Conservation (phyloP, 2,888 invertebrate genomes). For the Coelopa pilipes region DNA sequence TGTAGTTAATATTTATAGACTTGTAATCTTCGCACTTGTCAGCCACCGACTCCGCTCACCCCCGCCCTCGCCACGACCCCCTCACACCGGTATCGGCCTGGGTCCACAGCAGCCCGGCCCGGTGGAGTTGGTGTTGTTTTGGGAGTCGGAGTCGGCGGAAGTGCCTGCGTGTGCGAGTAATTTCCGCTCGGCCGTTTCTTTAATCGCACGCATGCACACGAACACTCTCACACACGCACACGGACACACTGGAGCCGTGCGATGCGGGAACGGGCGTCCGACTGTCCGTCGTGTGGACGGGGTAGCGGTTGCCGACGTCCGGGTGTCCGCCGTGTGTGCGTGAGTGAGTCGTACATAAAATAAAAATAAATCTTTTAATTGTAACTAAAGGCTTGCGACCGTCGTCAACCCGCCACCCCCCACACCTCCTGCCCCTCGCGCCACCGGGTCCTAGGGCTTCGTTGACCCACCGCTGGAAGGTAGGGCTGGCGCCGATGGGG, state of each 20-base stretch:
- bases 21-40: constrained; percentile 60
- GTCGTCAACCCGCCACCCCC: neutral
- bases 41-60: constrained; percentile 23
- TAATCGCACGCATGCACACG: constrained; percentile 52
- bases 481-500: neutral
- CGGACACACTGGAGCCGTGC: too few species aligned
- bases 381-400: constrained; percentile 24
- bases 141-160: neutral
- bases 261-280: too few species aligned
- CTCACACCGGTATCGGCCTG: constrained; percentile 54
- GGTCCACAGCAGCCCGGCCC: neutral
- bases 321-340: neutral
- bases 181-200: constrained; percentile 57
- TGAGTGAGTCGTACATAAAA: constrained; percentile 27
- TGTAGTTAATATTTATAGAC: constrained; percentile 61
- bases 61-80: constrained; percentile 35
- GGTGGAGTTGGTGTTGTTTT: neutral
- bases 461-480: neutral
- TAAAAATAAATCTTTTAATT: constrained; percentile 35
- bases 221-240: neutral
- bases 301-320: neutral
- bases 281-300: neutral
- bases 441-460: neutral
- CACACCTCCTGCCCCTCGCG: neutral
- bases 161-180: constrained; percentile 59